Evolutionary conservation across 2,113 vertebrate genomes (phyloP).

Genomic region (Mustela lutreola): DNA sequence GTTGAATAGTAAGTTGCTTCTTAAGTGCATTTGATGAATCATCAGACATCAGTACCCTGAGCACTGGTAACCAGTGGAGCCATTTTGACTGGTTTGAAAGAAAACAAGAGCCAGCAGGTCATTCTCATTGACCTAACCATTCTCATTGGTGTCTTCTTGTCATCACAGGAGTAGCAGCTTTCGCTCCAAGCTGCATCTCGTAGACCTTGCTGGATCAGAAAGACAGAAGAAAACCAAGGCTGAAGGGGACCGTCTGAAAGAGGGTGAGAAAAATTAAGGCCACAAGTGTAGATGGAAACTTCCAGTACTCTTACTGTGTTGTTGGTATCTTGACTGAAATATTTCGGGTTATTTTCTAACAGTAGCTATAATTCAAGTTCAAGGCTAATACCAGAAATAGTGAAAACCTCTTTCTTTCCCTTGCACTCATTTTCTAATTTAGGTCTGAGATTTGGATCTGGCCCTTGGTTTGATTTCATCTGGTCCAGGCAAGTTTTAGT

Average conservation of each 20-base stretch:
- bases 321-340: conserved; percentile 1
- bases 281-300: not conserved
- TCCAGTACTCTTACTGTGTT: not conserved
- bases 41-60: conserved; percentile 5
- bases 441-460: conserved; percentile 71
- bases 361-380: conserved; percentile 46
- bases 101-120: conserved; percentile 3
- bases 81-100: conserved; percentile 50
- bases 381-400: conserved; percentile 58
- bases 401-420: conserved; percentile 65
- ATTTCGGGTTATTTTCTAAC: conserved; percentile 45
- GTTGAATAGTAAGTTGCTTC: not conserved
- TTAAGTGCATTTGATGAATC: conserved; percentile 27
- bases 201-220: conserved; percentile 98
- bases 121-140: not conserved
- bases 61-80: not conserved
- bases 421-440: conserved; percentile 64
- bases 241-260: conserved; percentile 96
- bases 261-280: conserved; percentile 89
- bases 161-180: conserved; percentile 84
- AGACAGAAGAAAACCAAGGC: conserved; percentile 99
- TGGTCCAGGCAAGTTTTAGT: conserved; percentile 65
- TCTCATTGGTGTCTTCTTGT: conserved; percentile 54
- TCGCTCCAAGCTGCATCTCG: conserved; percentile 95
- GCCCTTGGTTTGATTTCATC: conserved; percentile 68